Base-by-base conservation (phyloP, 1,140 invertebrate species). In the Drosophila nigromelanica region DNA sequence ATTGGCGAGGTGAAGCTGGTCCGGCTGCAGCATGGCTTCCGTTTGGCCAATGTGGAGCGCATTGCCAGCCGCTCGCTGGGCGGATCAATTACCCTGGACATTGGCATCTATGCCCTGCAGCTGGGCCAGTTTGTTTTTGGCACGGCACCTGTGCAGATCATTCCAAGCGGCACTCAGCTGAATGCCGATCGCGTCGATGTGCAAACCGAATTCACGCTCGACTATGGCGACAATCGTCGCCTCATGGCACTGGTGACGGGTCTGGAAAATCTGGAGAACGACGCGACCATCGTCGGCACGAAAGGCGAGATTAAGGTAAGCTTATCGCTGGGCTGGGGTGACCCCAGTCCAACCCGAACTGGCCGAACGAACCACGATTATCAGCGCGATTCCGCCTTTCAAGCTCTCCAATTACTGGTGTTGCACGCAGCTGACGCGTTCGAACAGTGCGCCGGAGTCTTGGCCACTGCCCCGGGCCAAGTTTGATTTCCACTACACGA, bases 61-160 rank as follows among this genome's bases (percentile, higher is more conserved):
- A 58, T 90, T 10, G 58, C 54, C 43, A 76, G 48, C 39, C 78
- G 86, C 2, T 56, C 80, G 0, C 76, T 96, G 1, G 97, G 97
- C 5, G 97, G 97, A 12, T 96, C 97, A 21, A 94, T 95, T 0
- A 92, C 97, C 14, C 90, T 98, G 12, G 97, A 98, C 89, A 92
- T 98, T 30, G 97, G 97, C 0, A 93, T 97, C 18, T 98, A 98
- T 89, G 90, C 93, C 0, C 80, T 98, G 12, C 97, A 98, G 80
- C 94, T 97, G 47, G 94, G 94, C 0, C 94, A 94, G 69, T 94
- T 95, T 43, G 92, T 96, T 5, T 97, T 95, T 76, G 92, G 94
- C 37, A 93, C 94, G 6, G 93, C 94, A 48, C 95, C 95, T 3
- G 92, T 94, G 4, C 92, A 87, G 27, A 92, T 96, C 40, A 94